Evolutionary conservation across 2,888 invertebrate species (phyloP), one percentile per base, ranked within the genome.

Genomic region (Drosophila merina): DNA sequence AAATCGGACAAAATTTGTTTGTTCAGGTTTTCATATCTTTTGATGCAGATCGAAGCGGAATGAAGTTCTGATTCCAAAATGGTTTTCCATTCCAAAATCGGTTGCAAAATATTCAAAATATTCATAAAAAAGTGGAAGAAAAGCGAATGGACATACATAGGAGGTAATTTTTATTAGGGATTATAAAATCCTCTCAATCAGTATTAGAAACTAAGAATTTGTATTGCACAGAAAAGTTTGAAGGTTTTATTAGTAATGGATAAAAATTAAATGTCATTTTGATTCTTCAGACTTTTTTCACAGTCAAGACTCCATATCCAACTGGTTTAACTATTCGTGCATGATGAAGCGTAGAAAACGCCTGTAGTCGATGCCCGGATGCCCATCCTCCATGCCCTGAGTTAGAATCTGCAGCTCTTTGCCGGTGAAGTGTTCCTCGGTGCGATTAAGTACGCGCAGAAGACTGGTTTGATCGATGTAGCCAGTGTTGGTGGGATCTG

Each of bases 301-400:
- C 36, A 36, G 2, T n/a, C 10, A 36, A 5, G 36, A 36, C 4
- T 5, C 36, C n/a, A 2, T n/a, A 6, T 20, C 20, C 8, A 4
- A 44, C 20, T 4, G 25, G 5, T 4, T 4, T 2, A 14, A 10
- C 28, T 54, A 69, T 12, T 58, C 69, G 49, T 69, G 44, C 69
- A 68, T 68, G 12, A 69, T 68, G 20, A 55, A 68, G 10, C 49
- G 48, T 12, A 69, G 4, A 9, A 69, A 67, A 14, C 49, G 49
- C 0, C 44, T 36, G 31, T 69, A 69, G 44, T 69, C 49, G 6
- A 69, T 55, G 26, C 69, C 58, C 4, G 28, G 12, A 6, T 33
- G 26, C 14, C 33, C 33, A 1, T 5, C 31, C n/a, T 31, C 14
- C 58, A 68, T 68, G 5, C 58, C 59, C 20, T 33, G 31, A 36